Evolutionary conservation across 2,888 invertebrate genomes (phyloP).

Genomic region (Sipha maydis): DNA sequence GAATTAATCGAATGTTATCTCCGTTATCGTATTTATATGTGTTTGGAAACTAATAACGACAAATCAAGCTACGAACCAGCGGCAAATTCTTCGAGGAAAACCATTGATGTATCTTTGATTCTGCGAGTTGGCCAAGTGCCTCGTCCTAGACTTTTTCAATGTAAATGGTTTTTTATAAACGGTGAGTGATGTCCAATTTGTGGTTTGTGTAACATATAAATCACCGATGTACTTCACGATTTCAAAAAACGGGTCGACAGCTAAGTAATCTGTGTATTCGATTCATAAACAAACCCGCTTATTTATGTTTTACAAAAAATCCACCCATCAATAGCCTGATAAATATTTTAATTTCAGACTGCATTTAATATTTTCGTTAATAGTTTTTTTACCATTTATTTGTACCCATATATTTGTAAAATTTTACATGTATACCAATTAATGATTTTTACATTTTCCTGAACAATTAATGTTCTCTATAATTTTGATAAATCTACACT

Average conservation of each 20-base stretch:
- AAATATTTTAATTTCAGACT: too few relatives aligned
- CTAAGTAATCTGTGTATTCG: too few relatives aligned
- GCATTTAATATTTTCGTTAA: too few relatives aligned
- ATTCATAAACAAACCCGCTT: too few relatives aligned
- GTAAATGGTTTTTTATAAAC: neutral
- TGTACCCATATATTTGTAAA: too few relatives aligned
- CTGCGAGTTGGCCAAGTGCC: constrained; percentile 16
- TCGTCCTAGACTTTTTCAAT: neutral
- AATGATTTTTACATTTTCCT: too few relatives aligned
- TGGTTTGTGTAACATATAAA: neutral
- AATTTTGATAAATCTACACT: neutral
- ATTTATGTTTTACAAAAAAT: too few relatives aligned
- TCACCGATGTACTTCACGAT: neutral
- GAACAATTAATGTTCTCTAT: too few relatives aligned
- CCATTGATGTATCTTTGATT: neutral
- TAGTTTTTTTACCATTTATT: too few relatives aligned
- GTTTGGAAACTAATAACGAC: neutral
- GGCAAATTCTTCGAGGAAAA: neutral
- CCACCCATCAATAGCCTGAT: too few relatives aligned
- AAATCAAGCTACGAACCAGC: neutral
- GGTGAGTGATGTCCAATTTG: neutral
- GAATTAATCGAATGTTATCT: neutral
- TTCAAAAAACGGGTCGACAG: neutral
- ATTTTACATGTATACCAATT: too few relatives aligned
- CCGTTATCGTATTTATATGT: neutral